A percentile compares a stretch with the other conserved stretches of the same genome.
Evolutionary conservation across 2,888 invertebrate species (phyloP).

Genomic region (Volucella bombylans): DNA sequence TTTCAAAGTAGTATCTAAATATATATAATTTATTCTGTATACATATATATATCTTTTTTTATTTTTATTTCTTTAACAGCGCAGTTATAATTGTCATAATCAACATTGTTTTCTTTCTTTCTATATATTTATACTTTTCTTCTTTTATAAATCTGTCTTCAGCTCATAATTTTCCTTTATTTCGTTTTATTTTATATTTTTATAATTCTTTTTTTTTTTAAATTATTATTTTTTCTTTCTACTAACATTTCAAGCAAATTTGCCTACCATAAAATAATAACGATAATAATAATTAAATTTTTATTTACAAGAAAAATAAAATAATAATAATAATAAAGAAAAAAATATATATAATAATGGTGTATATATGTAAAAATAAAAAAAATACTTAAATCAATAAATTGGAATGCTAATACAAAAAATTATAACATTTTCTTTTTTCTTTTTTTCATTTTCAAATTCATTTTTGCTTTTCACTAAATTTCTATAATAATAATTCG

Average conservation of each 20-base stretch:
- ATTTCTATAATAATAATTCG: slow-evolving; percentile 56
- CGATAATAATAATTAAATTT: slow-evolving; percentile 40
- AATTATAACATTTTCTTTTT: slow-evolving; percentile 62
- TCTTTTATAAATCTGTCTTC: slow-evolving; percentile 73
- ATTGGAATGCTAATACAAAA: slow-evolving; percentile 75
- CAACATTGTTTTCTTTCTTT: slow-evolving; percentile 58
- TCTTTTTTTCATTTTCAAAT: slow-evolving; percentile 18
- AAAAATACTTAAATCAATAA: slow-evolving; percentile 70
- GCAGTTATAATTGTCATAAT: slow-evolving; percentile 71
- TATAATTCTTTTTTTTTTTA: slow-evolving; percentile 61
- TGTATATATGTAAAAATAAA: slow-evolving; percentile 28
- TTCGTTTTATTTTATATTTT: slow-evolving; percentile 11
- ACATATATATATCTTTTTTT: slow-evolving; percentile 50
- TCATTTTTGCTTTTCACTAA: slow-evolving; percentile 38
- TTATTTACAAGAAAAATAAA: slow-evolving; percentile 69
- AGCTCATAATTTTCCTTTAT: slow-evolving; percentile 58
- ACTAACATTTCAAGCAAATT: slow-evolving; percentile 70
- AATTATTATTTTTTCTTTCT: slow-evolving; percentile 69
- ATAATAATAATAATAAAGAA: slow-evolving; percentile 40
- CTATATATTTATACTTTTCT: slow-evolving; percentile 47
- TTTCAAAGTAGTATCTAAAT: slow-evolving; percentile 73
- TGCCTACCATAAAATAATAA: slow-evolving; percentile 68
- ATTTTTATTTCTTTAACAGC: slow-evolving; percentile 63
- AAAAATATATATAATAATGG: too few relatives aligned
- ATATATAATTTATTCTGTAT: slow-evolving; percentile 56